phyloP scores from a whole-genome alignment of 2,797 vertebrate species.

The Hippopotamyrus pictus region DNA sequence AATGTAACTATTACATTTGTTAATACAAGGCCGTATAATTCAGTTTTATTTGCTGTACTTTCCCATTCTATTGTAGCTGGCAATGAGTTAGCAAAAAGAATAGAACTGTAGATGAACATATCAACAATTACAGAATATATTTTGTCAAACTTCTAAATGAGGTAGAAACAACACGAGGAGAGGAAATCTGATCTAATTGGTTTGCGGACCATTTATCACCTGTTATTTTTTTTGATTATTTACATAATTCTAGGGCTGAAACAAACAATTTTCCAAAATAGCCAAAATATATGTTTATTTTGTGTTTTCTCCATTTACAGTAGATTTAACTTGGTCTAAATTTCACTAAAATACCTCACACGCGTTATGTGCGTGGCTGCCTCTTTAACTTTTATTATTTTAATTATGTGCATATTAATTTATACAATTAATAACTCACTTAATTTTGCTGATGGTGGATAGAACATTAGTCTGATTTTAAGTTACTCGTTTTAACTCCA shows the following conservation, averaged over 20 bases:
- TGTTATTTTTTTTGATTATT: background rate
- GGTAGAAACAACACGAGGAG: background rate
- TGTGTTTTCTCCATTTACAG: background rate
- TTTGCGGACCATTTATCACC: background rate
- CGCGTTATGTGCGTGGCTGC: background rate
- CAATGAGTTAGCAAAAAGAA: background rate
- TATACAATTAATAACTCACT: background rate
- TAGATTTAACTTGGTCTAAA: background rate
- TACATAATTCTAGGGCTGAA: background rate
- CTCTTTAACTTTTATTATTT: background rate
- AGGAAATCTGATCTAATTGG: background rate
- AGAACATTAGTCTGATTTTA: constrained; percentile 1
- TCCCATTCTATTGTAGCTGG: background rate
- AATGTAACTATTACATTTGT: background rate
- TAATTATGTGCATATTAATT: background rate
- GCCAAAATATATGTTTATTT: background rate
- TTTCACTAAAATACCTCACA: background rate
- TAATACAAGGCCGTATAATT: background rate
- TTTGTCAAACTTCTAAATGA: background rate
- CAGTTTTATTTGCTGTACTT: background rate
- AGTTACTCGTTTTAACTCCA: background rate
- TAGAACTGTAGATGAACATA: background rate
- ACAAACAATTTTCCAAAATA: background rate
- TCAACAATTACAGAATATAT: background rate
- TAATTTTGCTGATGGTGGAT: background rate